Conservation (phyloP, 2,888 invertebrate species). For the Panzeria rudis region DNA sequence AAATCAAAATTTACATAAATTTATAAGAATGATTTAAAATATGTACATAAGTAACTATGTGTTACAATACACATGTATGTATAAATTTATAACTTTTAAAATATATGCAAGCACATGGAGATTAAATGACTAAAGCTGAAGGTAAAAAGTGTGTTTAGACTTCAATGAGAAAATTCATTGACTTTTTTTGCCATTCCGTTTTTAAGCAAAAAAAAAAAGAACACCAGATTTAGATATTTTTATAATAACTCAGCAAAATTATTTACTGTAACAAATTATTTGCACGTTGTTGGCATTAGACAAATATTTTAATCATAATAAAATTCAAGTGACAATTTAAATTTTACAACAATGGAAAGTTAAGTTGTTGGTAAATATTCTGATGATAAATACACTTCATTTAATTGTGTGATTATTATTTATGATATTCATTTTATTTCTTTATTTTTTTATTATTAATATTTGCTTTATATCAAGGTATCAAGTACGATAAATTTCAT, state of each 20-base stretch:
- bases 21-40: neutral
- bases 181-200: neutral
- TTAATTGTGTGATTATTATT: neutral
- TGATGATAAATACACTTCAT: neutral
- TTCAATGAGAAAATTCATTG: neutral
- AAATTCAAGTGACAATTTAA: neutral
- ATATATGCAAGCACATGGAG: neutral
- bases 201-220: neutral
- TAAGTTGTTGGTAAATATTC: conserved; percentile 4
- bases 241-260: neutral
- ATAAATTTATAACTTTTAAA: neutral
- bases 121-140: neutral
- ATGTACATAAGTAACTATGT: neutral
- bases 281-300: neutral
- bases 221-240: neutral
- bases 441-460: neutral
- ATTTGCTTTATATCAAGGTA: too few relatives aligned
- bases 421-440: neutral
- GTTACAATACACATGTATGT: neutral
- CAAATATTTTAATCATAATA: conserved; percentile 1
- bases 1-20: neutral
- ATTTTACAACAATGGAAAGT: neutral
- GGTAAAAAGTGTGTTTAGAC: neutral
- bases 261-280: neutral
- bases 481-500: too few relatives aligned